These are phyloP conservation scores for Turnix velox DNA, from an alignment of 2,113 vertebrate species.

Conservation along the genomic window DNA sequence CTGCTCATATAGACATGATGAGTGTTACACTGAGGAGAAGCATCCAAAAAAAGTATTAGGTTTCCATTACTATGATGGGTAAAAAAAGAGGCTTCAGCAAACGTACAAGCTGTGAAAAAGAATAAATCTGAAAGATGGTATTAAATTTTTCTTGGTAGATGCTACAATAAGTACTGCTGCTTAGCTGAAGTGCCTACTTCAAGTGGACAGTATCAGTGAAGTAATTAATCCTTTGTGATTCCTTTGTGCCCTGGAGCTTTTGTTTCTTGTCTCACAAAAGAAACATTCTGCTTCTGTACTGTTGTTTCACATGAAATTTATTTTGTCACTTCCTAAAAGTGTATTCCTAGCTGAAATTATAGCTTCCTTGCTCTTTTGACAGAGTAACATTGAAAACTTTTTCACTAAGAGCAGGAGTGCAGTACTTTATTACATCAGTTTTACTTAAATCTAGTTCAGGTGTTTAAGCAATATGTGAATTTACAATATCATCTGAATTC, in stretches of 20 bases:
- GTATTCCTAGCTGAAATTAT: neutral
- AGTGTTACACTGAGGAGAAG: neutral
- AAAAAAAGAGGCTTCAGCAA: neutral
- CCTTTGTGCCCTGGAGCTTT: neutral
- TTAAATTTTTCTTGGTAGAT: neutral
- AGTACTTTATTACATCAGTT: neutral
- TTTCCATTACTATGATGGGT: neutral
- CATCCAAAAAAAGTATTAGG: neutral
- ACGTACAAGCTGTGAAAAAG: neutral
- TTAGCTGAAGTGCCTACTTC: neutral
- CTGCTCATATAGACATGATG: rapidly evolving
- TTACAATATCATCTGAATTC: neutral
- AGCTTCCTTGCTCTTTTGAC: neutral
- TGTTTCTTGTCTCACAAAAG: neutral
- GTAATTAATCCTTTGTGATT: neutral
- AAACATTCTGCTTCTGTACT: neutral
- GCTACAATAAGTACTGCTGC: neutral
- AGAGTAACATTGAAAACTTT: neutral
- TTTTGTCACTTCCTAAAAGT: neutral
- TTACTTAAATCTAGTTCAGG: neutral
- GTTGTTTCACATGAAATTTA: neutral
- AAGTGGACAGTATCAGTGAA: neutral
- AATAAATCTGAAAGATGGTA: neutral
- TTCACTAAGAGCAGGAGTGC: neutral
- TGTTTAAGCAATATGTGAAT: neutral